Conservation (phyloP, 1,140 invertebrate genomes). For the Hetaerina americana region DNA sequence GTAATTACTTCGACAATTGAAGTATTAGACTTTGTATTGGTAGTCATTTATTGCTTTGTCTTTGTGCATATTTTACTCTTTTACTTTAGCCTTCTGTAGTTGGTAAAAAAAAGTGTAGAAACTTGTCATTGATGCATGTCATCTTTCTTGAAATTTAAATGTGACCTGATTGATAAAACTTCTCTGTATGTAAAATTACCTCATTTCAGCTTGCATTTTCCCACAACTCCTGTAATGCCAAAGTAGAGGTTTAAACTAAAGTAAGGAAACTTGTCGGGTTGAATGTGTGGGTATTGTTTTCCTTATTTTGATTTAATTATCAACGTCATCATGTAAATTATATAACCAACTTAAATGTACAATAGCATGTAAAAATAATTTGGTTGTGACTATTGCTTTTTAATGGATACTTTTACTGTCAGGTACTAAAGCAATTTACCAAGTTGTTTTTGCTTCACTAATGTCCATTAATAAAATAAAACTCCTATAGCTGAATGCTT, state of each 20-base stretch:
- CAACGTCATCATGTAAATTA: too few relatives aligned
- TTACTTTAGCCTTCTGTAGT: not conserved
- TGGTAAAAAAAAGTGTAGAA: not conserved
- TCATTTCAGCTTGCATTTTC: not conserved
- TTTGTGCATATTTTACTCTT: not conserved
- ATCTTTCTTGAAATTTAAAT: not conserved
- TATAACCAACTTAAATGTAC: too few relatives aligned
- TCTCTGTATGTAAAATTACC: not conserved
- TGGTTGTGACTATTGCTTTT: too few relatives aligned
- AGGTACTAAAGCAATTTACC: too few relatives aligned
- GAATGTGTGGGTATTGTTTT: not conserved
- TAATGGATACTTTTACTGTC: too few relatives aligned
- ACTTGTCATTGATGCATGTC: not conserved
- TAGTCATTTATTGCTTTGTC: not conserved
- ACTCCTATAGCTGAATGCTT: too few relatives aligned
- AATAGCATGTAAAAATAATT: too few relatives aligned
- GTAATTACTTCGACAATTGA: not conserved
- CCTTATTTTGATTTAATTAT: too few relatives aligned
- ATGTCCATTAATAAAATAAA: too few relatives aligned
- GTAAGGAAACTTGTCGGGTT: not conserved
- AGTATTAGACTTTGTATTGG: not conserved
- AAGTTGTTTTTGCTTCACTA: too few relatives aligned
- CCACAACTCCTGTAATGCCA: not conserved
- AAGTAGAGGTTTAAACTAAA: not conserved
- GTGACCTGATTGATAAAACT: not conserved